Conservation (phyloP, 2,113 vertebrate species). For the Notechis scutatus region DNA sequence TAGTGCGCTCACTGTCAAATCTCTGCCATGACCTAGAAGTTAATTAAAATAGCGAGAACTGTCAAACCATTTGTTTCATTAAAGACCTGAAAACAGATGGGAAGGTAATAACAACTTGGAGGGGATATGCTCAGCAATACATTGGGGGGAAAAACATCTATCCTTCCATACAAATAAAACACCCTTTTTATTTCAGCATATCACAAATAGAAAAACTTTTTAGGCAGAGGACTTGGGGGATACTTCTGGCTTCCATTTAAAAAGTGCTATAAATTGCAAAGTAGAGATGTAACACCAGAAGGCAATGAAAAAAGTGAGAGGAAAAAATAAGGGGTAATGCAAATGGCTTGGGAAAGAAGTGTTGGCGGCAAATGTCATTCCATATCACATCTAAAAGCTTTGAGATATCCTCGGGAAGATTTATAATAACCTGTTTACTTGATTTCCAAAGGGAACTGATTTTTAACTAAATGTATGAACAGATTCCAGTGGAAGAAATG, state of each 20-base stretch:
- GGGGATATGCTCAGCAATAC: not conserved
- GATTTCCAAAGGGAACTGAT: not conserved
- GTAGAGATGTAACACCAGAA: not conserved
- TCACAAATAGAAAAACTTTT: not conserved
- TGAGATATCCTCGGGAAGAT: not conserved
- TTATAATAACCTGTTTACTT: not conserved
- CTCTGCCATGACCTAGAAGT: constrained; percentile 21
- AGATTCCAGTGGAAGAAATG: not conserved
- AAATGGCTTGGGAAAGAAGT: not conserved
- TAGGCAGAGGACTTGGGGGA: not conserved
- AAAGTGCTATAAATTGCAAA: not conserved
- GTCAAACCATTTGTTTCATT: constrained; percentile 42
- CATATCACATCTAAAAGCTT: not conserved
- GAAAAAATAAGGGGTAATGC: not conserved
- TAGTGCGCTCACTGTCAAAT: constrained; percentile 22
- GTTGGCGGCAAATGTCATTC: not conserved
- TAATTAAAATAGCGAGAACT: constrained; percentile 34
- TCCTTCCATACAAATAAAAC: constrained; percentile 21
- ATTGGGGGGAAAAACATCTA: not conserved
- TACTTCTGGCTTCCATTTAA: not conserved
- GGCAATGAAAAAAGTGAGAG: not conserved
- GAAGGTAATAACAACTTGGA: not conserved
- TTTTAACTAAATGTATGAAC: not conserved
- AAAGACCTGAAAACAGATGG: not conserved
- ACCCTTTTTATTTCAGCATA: constrained; percentile 8